A percentile compares a stretch with the other conserved stretches of the same genome.
phyloP scores from a whole-genome alignment of 2,888 invertebrate genomes.

The Arenicola marina region DNA sequence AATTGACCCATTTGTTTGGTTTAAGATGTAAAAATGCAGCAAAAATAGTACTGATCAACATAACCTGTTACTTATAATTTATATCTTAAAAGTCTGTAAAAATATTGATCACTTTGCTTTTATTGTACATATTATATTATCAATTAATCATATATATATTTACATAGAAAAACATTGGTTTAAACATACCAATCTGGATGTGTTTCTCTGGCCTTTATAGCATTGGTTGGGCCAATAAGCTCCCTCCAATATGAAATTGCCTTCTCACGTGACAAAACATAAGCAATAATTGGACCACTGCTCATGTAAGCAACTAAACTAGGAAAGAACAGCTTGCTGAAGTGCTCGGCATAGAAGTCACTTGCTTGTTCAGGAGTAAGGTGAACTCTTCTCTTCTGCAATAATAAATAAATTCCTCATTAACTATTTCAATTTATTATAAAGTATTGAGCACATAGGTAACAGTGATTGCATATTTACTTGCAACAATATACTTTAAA shows the following conservation, averaged over 20 bases:
- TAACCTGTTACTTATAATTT: no score
- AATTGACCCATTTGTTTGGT: no score
- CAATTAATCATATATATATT: no score
- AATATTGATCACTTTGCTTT: no score
- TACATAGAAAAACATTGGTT: background rate
- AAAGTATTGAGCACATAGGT: no score
- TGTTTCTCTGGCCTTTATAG: constrained; percentile 65
- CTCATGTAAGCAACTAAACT: constrained; percentile 80
- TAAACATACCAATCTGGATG: constrained; percentile 69
- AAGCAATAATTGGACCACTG: constrained; percentile 74
- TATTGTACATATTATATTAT: background rate
- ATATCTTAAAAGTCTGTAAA: no score
- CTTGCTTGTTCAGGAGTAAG: constrained; percentile 85
- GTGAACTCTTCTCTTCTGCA: constrained; percentile 71
- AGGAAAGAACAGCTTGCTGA: constrained; percentile 76
- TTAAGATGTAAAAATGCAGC: no score
- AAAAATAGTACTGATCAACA: no score
- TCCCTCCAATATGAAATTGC: constrained; percentile 75
- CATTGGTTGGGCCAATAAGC: constrained; percentile 73
- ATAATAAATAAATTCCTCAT: no score
- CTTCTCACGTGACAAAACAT: constrained; percentile 71
- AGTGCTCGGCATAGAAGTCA: constrained; percentile 79
- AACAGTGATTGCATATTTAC: no score
- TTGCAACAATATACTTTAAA: no score
- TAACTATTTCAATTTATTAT: no score